phyloP scores from a whole-genome alignment of 2,113 vertebrate genomes.

The Xenus cinereus region DNA sequence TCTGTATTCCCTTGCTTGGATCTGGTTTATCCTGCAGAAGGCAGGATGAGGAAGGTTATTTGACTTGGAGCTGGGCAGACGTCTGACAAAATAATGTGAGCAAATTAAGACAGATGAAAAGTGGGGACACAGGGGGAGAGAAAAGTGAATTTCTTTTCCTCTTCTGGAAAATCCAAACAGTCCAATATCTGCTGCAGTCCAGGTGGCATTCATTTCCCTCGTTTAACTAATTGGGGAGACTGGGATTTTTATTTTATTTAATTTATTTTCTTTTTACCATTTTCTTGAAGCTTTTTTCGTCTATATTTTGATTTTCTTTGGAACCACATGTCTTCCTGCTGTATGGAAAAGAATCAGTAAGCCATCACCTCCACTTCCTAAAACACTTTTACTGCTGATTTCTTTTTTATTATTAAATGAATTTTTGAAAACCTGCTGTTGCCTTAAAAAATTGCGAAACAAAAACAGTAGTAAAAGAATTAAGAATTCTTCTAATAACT shows the following conservation, averaged over 20 bases:
- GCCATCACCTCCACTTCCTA: slow-evolving; percentile 17
- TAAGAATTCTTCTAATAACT: background rate
- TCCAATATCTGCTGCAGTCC: slow-evolving; percentile 47
- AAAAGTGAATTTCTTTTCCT: slow-evolving; percentile 36
- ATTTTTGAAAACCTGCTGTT: background rate
- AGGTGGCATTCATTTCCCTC: slow-evolving; percentile 65
- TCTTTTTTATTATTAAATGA: background rate
- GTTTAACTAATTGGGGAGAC: slow-evolving; percentile 50
- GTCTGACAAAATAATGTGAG: slow-evolving; percentile 59
- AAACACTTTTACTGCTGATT: background rate
- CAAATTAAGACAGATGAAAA: slow-evolving; percentile 66
- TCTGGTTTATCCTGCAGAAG: slow-evolving; percentile 6
- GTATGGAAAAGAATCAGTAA: slow-evolving; percentile 29
- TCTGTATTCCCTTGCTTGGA: background rate
- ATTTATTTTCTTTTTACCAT: slow-evolving; percentile 17
- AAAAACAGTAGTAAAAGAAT: background rate
- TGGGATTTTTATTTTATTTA: slow-evolving; percentile 39
- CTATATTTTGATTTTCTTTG: slow-evolving; percentile 44
- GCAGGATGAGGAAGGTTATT: slow-evolving; percentile 39
- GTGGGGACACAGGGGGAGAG: background rate
- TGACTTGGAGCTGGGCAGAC: slow-evolving; percentile 49
- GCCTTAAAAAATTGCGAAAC: background rate
- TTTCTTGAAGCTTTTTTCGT: background rate
- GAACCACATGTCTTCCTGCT: slow-evolving; percentile 28
- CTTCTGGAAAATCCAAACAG: slow-evolving; percentile 46